Evolutionary conservation across 2,113 vertebrate genomes (phyloP).

Genomic region (Hassar affinis): DNA sequence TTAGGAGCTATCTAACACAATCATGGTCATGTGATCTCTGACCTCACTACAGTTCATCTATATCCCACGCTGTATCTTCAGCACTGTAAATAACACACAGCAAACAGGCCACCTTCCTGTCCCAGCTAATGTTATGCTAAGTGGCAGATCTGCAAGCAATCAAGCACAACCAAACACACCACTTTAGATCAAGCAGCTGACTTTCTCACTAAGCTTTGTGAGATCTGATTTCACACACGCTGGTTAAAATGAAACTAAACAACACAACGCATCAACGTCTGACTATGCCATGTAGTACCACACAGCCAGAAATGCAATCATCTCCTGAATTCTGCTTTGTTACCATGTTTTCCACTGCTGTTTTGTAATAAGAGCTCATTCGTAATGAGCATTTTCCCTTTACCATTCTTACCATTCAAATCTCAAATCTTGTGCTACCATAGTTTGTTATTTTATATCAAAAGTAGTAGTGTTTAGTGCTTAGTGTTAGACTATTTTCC

Average conservation of each 20-base stretch:
- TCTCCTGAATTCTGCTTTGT: background rate
- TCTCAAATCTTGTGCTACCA: background rate
- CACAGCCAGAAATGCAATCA: background rate
- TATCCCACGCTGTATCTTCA: background rate
- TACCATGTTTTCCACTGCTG: background rate
- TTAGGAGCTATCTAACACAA: background rate
- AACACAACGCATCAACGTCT: background rate
- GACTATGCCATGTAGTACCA: background rate
- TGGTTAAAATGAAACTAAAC: background rate
- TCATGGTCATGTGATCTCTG: background rate
- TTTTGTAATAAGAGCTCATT: background rate
- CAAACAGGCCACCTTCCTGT: background rate
- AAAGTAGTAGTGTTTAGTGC: too few species aligned
- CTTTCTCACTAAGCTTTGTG: background rate
- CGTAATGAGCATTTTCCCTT: background rate
- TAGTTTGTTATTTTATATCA: background rate
- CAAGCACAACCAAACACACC: background rate
- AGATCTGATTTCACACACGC: background rate
- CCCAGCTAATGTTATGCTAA: slow-evolving; percentile 10
- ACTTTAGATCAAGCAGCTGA: background rate
- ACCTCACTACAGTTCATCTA: background rate
- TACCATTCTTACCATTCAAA: background rate
- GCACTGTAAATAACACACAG: background rate
- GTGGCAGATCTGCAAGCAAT: background rate
- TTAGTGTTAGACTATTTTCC: background rate